Conservation (phyloP, 2,888 invertebrate species). For the Gandaritis pyraliata region DNA sequence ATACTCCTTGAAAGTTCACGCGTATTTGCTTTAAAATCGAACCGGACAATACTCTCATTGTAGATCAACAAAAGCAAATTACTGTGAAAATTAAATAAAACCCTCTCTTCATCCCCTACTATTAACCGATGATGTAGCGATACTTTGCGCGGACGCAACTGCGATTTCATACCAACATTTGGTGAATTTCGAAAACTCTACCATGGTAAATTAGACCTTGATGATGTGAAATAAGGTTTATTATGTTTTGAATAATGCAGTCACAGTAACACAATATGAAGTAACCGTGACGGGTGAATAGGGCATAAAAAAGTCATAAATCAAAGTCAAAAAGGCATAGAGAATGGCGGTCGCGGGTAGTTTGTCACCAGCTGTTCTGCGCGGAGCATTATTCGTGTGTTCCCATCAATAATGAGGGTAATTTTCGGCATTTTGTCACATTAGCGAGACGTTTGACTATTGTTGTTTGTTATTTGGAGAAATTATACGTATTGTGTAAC, state of each 20-base stretch:
- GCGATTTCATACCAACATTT: constrained; percentile 62
- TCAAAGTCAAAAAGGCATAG: constrained; percentile 85
- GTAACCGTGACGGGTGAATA: constrained; percentile 81
- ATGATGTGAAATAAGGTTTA: constrained; percentile 34
- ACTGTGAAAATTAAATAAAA: constrained; percentile 83
- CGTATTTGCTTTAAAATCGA: constrained; percentile 81
- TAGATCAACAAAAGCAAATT: constrained; percentile 78
- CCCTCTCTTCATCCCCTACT: constrained; percentile 80
- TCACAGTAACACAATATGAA: constrained; percentile 68
- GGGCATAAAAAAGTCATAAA: constrained; percentile 83
- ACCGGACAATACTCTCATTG: constrained; percentile 75
- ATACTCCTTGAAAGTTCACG: constrained; percentile 66
- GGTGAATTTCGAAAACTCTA: constrained; percentile 41
- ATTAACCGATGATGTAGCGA: constrained; percentile 83
- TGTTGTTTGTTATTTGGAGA: constrained; percentile 65
- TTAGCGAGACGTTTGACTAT: constrained; percentile 76
- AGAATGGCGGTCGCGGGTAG: constrained; percentile 78
- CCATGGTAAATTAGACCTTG: constrained; percentile 48
- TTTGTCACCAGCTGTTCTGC: constrained; percentile 79
- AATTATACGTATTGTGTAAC: constrained; percentile 47
- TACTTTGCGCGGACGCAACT: constrained; percentile 75
- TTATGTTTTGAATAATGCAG: constrained; percentile 37
- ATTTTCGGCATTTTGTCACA: constrained; percentile 82
- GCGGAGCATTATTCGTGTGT: constrained; percentile 67
- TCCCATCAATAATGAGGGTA: constrained; percentile 83